Conservation (phyloP, 1,140 invertebrate species). For the Diorhabda elongata region DNA sequence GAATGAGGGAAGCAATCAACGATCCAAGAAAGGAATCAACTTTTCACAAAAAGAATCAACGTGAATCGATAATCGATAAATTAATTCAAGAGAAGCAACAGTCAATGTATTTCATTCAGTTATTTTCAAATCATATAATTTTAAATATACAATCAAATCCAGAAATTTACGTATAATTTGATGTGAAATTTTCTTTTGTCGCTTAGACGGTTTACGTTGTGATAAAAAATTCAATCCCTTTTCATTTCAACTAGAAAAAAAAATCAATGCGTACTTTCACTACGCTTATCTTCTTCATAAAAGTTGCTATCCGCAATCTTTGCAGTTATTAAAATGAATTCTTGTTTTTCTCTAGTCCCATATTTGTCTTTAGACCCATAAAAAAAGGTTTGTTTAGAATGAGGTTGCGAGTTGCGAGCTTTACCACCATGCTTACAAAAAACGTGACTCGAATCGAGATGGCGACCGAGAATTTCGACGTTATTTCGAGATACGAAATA, state of each 20-base stretch:
- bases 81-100: too few relatives aligned
- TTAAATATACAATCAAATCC: too few relatives aligned
- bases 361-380: background rate
- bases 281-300: background rate
- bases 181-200: background rate
- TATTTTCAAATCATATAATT: too few relatives aligned
- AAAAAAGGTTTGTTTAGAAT: background rate
- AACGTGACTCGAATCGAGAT: background rate
- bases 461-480: too few relatives aligned
- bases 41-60: too few relatives aligned
- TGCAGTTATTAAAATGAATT: constrained; percentile 1
- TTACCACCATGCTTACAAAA: background rate
- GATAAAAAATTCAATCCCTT: background rate
- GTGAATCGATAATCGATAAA: too few relatives aligned
- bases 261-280: background rate
- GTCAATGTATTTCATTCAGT: too few relatives aligned
- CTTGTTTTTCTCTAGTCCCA: background rate
- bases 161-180: too few relatives aligned
- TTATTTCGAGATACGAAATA: too few relatives aligned
- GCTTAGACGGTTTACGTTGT: background rate
- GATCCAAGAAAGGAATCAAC: too few relatives aligned
- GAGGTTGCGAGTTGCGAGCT: background rate
- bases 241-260: background rate
- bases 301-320: background rate
- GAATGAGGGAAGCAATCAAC: too few relatives aligned